Percentiles rank a stretch among this genome's conserved stretches.
These are phyloP conservation scores for Patella ulyssiponensis DNA, from an alignment of 2,888 invertebrate genomes.

Conservation along the genomic window DNA sequence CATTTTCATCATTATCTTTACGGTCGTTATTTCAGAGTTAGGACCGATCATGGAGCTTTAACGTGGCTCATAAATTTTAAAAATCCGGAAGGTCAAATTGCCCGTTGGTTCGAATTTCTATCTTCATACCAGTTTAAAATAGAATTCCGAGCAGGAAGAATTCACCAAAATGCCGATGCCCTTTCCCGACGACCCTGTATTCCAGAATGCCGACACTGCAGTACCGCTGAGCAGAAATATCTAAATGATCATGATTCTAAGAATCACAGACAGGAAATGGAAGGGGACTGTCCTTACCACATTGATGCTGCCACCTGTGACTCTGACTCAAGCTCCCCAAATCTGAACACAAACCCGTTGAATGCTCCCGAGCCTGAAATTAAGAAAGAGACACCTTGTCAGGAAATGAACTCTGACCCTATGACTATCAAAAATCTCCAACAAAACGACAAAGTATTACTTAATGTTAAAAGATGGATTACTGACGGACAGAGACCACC, in stretches of 20 bases:
- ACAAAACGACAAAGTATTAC: constrained; percentile 15
- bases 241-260: too few species aligned
- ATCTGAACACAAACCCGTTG: too few species aligned
- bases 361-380: too few species aligned
- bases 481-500: constrained; percentile 18
- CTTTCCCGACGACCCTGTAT: constrained; percentile 1
- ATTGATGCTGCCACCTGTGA: too few species aligned
- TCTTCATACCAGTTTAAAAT: constrained; percentile 24
- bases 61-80: constrained; percentile 16
- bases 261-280: too few species aligned
- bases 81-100: constrained; percentile 24
- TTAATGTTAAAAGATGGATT: constrained; percentile 27
- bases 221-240: neutral
- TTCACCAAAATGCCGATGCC: neutral
- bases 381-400: too few species aligned
- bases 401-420: too few species aligned
- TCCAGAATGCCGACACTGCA: neutral
- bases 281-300: too few species aligned
- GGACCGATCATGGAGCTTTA: constrained; percentile 35
- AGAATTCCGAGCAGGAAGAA: neutral
- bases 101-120: constrained; percentile 21
- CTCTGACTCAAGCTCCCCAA: too few species aligned
- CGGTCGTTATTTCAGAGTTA: constrained; percentile 28
- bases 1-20: constrained; percentile 41
- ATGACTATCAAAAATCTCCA: constrained; percentile 19